Evolutionary conservation across 30 jellyfish, hydroid and myxozoan genomes (phyloP).

Genomic region (Turritopsis dohrnii): DNA sequence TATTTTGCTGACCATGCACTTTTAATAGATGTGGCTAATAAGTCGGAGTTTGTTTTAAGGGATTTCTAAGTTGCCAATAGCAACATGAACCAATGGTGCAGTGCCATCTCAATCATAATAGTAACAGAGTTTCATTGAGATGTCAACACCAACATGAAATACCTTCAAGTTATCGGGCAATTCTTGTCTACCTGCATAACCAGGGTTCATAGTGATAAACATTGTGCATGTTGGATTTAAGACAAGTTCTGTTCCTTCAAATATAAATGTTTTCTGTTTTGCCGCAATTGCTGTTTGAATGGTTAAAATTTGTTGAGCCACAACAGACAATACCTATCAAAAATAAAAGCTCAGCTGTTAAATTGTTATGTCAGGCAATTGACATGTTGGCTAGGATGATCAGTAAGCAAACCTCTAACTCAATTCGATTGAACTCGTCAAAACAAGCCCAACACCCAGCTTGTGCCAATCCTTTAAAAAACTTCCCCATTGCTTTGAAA

Average conservation of each 20-base stretch:
- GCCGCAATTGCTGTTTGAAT: constrained; percentile 88
- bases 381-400: background rate
- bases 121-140: too few relatives aligned
- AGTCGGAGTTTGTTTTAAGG: too few relatives aligned
- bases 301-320: constrained; percentile 78
- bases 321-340: constrained; percentile 70
- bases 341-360: background rate
- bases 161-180: constrained; percentile 84
- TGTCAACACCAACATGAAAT: too few relatives aligned
- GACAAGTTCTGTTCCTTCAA: constrained; percentile 80
- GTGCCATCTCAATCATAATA: too few relatives aligned
- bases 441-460: constrained; percentile 98
- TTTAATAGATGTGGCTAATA: too few relatives aligned
- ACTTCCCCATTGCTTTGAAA: constrained; percentile 93
- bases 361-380: background rate
- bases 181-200: constrained; percentile 93
- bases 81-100: too few relatives aligned
- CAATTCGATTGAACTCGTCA: constrained; percentile 90
- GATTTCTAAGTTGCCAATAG: too few relatives aligned
- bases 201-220: constrained; percentile 92
- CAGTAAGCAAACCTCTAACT: constrained; percentile 56
- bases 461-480: constrained; percentile 91
- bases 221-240: constrained; percentile 82
- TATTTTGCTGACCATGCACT: too few relatives aligned
- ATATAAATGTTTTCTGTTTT: constrained; percentile 50